Conservation (phyloP, 1,140 invertebrate species). For the Phthorimaea operculella region DNA sequence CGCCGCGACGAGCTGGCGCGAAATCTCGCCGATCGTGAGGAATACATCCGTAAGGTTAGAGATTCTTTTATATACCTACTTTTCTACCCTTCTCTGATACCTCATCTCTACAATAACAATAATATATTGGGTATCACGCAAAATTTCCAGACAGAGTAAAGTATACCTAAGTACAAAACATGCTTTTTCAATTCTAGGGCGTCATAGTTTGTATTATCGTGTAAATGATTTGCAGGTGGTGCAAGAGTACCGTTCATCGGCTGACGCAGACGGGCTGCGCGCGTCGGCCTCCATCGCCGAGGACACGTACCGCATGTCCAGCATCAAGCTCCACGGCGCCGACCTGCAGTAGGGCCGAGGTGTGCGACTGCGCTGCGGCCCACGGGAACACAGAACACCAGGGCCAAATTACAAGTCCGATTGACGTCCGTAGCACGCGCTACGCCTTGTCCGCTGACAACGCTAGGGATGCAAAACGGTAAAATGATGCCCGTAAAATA, state of each 20-base stretch:
- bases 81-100: no score
- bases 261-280: constrained; percentile 21
- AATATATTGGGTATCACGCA: no score
- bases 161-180: no score
- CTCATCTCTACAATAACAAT: no score
- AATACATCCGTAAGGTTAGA: constrained; percentile 37
- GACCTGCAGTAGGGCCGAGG: constrained; percentile 16
- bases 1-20: constrained; percentile 30
- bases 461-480: no score
- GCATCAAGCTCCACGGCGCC: constrained; percentile 23
- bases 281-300: constrained; percentile 26
- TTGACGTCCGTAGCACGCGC: no score
- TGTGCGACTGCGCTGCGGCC: not conserved
- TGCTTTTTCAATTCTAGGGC: no score
- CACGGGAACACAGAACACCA: not conserved
- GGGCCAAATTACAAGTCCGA: no score
- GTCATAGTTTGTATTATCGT: no score
- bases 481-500: no score
- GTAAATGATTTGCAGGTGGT: not conserved
- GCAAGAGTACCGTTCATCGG: constrained; percentile 21
- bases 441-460: no score
- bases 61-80: not conserved
- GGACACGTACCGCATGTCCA: constrained; percentile 25
- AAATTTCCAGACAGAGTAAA: no score
- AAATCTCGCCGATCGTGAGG: constrained; percentile 32